Conservation (phyloP, 2,888 invertebrate species). For the Tipula lateralis region DNA sequence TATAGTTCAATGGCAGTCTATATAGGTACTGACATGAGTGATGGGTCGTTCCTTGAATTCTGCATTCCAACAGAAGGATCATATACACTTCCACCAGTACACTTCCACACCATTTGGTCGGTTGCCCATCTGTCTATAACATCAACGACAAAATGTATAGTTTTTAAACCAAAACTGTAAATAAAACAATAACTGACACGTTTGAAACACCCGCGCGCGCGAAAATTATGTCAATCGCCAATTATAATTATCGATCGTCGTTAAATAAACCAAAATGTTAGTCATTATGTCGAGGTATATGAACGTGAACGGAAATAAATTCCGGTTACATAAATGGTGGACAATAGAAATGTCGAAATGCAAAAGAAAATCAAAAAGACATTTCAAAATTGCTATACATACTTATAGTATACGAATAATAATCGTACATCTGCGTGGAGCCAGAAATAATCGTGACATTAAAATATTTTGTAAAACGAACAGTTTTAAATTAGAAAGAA, state of each 20-base stretch:
- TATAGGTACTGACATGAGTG: too few relatives aligned
- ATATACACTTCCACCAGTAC: too few relatives aligned
- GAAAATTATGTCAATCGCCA: background rate
- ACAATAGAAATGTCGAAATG: background rate
- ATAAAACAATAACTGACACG: background rate
- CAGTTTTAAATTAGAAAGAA: background rate
- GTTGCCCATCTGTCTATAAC: too few relatives aligned
- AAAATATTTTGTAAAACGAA: background rate
- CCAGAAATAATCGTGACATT: background rate
- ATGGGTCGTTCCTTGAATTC: too few relatives aligned
- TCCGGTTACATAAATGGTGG: background rate
- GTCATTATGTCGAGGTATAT: background rate
- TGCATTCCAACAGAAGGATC: too few relatives aligned
- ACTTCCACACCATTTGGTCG: too few relatives aligned
- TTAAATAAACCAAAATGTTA: background rate
- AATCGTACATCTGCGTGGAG: background rate
- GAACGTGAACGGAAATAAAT: background rate
- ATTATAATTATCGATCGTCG: background rate
- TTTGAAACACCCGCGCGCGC: background rate
- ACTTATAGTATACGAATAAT: too few relatives aligned
- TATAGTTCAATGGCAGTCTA: too few relatives aligned
- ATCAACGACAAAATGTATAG: too few relatives aligned
- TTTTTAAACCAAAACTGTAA: background rate
- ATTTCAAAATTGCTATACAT: background rate
- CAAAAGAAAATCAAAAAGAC: background rate